Base-by-base conservation (phyloP, 2,888 invertebrate genomes). In the Diplazon laetatorius region DNA sequence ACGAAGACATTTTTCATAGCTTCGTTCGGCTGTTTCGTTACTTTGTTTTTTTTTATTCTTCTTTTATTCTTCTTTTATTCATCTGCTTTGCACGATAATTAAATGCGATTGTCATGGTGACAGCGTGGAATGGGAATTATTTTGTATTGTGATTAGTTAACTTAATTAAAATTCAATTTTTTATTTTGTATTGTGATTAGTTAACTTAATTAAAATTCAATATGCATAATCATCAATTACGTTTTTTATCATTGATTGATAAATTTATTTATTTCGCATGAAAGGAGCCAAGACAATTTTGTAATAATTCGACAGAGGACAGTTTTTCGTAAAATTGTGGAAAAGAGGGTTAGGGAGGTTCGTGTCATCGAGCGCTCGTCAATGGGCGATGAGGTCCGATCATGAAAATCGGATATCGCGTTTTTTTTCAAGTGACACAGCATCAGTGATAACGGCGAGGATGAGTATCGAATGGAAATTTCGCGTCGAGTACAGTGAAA, bases 1-100 rank as follows among this genome's bases (percentile, higher is more conserved):
- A 78, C 78, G 70, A 74, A 78, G 69, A 46, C 44, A 73, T 73
- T 65, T 69, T 65, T 65, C 74, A 66, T 55, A 52, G 18, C 20
- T 46, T 60, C 60, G 37, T 16, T 74, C 18, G 44, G 48, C 30
- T 3, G 18, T 57, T 48, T 44, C 42, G 59, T 48, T 35, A 69
- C 39, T 68, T 39, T 37, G 14, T 39, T 42, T 39, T 63, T 14
- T 46, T 37, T 20, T 39, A 42, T 39, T 63, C 12, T 39, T 25
- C 37, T n/a, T n/a, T n/a, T n/a, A n/a, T n/a, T n/a, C n/a, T n/a
- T n/a, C n/a, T n/a, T n/a, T n/a, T n/a, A n/a, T n/a, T n/a, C n/a
- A n/a, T n/a, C n/a, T n/a, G 37, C 39, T 68, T 63, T 57, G 63
- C 48, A 12, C 18, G 14, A 22, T 39, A 25, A 66, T 66, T 5